Evolutionary conservation across 2,113 vertebrate species (phyloP).

Genomic region (Sturnus vulgaris): DNA sequence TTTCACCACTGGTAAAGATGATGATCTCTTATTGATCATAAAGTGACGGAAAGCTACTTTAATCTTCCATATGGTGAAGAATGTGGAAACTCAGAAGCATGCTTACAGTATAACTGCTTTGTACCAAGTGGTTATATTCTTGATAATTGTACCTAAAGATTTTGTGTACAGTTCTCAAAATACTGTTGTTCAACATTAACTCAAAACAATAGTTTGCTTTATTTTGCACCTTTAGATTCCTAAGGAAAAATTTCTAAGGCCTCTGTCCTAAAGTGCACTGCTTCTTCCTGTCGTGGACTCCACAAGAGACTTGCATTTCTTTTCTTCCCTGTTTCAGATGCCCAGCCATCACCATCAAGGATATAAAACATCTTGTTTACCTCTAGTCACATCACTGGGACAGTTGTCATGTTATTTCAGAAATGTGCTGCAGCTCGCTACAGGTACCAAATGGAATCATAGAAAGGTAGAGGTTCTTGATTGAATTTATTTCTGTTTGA

Average conservation of each 20-base stretch:
- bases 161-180: conserved; percentile 52
- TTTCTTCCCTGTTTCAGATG: conserved; percentile 53
- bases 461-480: conserved; percentile 64
- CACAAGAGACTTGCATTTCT: conserved; percentile 22
- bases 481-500: conserved; percentile 68
- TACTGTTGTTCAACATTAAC: neutral
- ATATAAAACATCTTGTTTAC: conserved; percentile 59
- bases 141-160: conserved; percentile 32
- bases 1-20: neutral
- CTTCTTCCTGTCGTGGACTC: conserved; percentile 69
- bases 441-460: conserved; percentile 62
- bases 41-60: neutral
- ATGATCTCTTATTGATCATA: neutral
- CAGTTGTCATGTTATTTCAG: conserved; percentile 68
- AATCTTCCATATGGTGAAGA: neutral
- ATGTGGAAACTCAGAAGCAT: neutral
- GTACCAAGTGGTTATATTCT: neutral
- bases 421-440: conserved; percentile 53
- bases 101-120: neutral
- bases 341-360: conserved; percentile 62
- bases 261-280: conserved; percentile 56
- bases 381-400: conserved; percentile 58
- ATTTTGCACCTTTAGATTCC: conserved; percentile 71
- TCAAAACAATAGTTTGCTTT: conserved; percentile 58
- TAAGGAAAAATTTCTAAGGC: conserved; percentile 57